A percentile compares a stretch with the other conserved stretches of the same genome.
phyloP scores from a whole-genome alignment of 2,113 vertebrate genomes.

The Jaculus jaculus region DNA sequence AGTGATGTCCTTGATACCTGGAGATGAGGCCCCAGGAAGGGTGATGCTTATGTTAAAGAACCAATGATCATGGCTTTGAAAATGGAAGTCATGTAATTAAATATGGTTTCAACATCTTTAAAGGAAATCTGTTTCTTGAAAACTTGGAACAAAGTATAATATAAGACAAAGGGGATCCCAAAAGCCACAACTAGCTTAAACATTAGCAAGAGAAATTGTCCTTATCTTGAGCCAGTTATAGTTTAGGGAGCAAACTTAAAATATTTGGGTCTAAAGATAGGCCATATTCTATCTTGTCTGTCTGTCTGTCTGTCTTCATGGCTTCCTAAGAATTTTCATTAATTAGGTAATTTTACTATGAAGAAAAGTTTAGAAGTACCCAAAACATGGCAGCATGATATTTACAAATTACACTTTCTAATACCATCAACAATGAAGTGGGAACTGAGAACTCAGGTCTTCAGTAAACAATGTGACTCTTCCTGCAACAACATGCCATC shows the following conservation, averaged over 20 bases:
- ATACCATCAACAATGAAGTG: neutral
- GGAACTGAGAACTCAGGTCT: neutral
- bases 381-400: neutral
- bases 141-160: neutral
- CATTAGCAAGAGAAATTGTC: neutral
- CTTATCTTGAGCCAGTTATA: neutral
- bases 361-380: neutral
- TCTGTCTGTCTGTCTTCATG: neutral
- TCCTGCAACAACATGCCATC: neutral
- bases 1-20: neutral
- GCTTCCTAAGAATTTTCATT: neutral
- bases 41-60: neutral
- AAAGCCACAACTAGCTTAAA: neutral
- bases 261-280: neutral
- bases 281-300: too few relatives aligned
- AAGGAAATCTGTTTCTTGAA: constrained; percentile 1
- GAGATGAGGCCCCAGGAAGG: neutral
- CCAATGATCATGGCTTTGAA: neutral
- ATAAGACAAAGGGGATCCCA: neutral
- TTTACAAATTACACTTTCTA: constrained; percentile 25
- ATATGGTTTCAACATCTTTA: neutral
- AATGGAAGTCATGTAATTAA: constrained; percentile 13
- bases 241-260: neutral
- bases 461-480: neutral
- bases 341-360: neutral